phyloP scores from a whole-genome alignment of 2,113 vertebrate species.

The Balaenoptera acutorostrata region DNA sequence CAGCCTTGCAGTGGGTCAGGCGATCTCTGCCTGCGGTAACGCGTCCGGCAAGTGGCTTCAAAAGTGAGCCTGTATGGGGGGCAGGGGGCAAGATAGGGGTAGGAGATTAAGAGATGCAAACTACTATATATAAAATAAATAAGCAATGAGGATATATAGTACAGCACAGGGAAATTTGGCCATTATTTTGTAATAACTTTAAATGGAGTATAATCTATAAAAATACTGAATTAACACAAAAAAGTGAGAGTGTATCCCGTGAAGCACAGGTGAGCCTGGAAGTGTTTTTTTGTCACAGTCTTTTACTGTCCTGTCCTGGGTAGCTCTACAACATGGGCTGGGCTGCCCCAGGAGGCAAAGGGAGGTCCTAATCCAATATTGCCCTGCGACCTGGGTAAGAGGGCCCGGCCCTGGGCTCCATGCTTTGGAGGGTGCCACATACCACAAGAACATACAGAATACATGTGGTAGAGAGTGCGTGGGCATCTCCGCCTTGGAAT shows the following conservation, averaged over 20 bases:
- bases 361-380: not conserved
- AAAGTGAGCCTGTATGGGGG: not conserved
- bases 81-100: too few relatives aligned
- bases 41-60: not conserved
- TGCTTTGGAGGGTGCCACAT: not conserved
- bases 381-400: not conserved
- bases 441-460: not conserved
- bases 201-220: too few relatives aligned
- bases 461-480: rapidly evolving
- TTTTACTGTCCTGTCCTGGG: not conserved
- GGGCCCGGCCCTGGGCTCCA: not conserved
- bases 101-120: too few relatives aligned
- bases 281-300: not conserved
- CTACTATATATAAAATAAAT: too few relatives aligned
- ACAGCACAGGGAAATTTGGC: too few relatives aligned
- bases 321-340: not conserved
- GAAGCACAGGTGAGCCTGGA: not conserved
- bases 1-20: not conserved
- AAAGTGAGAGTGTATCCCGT: not conserved
- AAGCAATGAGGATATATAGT: too few relatives aligned
- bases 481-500: not conserved
- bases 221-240: too few relatives aligned
- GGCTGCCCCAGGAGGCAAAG: not conserved
- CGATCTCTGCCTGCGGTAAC: not conserved
- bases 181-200: too few relatives aligned